Percentiles rank a stretch among this genome's conserved stretches.
Conservation (phyloP, 2,888 invertebrate genomes). For the Steinernema carpocapsae region DNA sequence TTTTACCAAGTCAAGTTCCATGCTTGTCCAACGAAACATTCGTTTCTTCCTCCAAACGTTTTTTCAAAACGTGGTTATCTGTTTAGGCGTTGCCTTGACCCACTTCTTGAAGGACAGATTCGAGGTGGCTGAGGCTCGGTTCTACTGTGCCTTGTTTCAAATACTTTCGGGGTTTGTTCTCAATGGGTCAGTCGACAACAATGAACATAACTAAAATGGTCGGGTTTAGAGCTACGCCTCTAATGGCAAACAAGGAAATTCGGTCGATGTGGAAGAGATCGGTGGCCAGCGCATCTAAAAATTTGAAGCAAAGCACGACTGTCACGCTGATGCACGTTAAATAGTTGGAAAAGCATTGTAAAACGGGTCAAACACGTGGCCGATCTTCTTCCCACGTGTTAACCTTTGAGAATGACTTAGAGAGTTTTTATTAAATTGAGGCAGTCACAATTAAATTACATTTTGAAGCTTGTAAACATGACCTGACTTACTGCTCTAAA, state of each 20-base stretch:
- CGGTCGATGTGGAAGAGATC: not conserved
- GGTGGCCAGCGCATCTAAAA: not conserved
- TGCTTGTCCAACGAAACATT: not conserved
- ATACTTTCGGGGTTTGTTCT: not conserved
- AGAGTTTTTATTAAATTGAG: too few species aligned
- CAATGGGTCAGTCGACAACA: not conserved
- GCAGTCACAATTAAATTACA: too few species aligned
- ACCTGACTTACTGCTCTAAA: not conserved
- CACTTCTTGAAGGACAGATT: not conserved
- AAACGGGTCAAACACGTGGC: too few species aligned
- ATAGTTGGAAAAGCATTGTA: too few species aligned
- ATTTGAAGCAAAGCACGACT: not conserved
- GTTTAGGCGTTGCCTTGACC: not conserved
- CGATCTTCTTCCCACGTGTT: too few species aligned
- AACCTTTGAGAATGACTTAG: too few species aligned
- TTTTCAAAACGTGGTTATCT: not conserved
- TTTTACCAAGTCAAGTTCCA: not conserved
- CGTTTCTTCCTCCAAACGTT: slow-evolving; percentile 8
- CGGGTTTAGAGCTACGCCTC: not conserved
- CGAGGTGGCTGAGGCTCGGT: not conserved
- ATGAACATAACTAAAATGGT: not conserved
- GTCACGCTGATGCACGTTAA: not conserved
- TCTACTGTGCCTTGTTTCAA: not conserved
- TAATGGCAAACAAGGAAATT: not conserved
- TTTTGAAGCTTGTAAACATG: too few species aligned